Percentiles rank a stretch among this genome's conserved stretches.
These are phyloP conservation scores for Panurus biarmicus DNA, from an alignment of 2,113 vertebrate genomes.

Conservation along the genomic window DNA sequence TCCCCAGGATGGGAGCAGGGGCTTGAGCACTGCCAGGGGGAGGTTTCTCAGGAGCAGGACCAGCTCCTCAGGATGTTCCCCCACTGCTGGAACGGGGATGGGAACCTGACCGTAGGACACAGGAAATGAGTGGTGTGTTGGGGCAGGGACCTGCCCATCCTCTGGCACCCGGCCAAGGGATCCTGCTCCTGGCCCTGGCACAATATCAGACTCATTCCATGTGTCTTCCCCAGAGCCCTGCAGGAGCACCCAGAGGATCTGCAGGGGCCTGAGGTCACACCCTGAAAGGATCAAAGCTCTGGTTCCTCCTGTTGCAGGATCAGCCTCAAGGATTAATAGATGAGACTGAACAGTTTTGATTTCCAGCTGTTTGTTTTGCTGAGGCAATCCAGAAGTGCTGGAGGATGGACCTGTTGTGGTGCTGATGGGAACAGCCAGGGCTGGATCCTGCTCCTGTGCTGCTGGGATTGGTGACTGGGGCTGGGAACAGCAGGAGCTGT, in stretches of 20 bases:
- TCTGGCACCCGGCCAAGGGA: neutral
- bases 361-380: neutral
- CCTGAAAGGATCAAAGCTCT: neutral
- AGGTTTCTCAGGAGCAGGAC: neutral
- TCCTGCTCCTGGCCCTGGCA: neutral
- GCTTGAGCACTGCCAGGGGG: accelerated
- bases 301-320: neutral
- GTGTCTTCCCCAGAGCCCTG: neutral
- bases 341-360: neutral
- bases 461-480: neutral
- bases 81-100: neutral
- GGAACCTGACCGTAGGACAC: neutral
- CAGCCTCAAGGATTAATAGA: neutral
- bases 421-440: neutral
- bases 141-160: neutral
- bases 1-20: accelerated
- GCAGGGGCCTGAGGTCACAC: neutral
- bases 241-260: neutral
- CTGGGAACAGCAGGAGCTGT: neutral
- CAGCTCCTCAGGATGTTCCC: neutral
- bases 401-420: neutral
- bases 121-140: neutral
- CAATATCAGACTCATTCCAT: neutral
- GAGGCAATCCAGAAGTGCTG: neutral
- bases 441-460: neutral